phyloP scores from a whole-genome alignment of 1,140 invertebrate species.

The Kradibia gibbosae region DNA sequence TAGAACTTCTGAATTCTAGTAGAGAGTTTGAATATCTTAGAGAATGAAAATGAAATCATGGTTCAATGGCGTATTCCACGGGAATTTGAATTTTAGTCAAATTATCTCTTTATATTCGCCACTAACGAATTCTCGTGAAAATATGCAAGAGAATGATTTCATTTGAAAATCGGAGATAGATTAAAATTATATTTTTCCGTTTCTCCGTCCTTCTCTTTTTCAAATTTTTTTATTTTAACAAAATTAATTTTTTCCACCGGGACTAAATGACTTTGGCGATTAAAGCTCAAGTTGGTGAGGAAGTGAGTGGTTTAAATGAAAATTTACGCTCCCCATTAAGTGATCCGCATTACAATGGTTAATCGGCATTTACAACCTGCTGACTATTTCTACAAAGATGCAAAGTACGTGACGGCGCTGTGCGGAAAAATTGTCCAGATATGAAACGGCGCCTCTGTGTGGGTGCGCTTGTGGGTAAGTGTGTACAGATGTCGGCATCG shows the following conservation, averaged over 20 bases:
- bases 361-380: background rate
- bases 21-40: background rate
- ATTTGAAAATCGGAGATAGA: background rate
- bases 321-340: background rate
- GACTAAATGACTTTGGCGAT: background rate
- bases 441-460: background rate
- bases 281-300: background rate
- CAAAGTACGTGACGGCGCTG: background rate
- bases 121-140: background rate
- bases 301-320: background rate
- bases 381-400: background rate
- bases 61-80: slow-evolving; percentile 10
- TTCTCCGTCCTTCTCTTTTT: too few species aligned
- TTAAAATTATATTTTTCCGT: background rate
- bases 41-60: background rate
- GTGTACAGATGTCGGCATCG: too few species aligned
- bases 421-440: background rate
- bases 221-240: too few species aligned
- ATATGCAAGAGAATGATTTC: background rate
- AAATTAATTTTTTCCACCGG: background rate
- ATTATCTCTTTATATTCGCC: background rate
- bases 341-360: background rate
- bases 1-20: background rate
- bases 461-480: too few species aligned
- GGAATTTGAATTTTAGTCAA: slow-evolving; percentile 10